A percentile compares a stretch with the other conserved stretches of the same genome.
These are phyloP conservation scores for Rhinogobius similis DNA, from an alignment of 2,113 vertebrate species.

Conservation along the genomic window DNA sequence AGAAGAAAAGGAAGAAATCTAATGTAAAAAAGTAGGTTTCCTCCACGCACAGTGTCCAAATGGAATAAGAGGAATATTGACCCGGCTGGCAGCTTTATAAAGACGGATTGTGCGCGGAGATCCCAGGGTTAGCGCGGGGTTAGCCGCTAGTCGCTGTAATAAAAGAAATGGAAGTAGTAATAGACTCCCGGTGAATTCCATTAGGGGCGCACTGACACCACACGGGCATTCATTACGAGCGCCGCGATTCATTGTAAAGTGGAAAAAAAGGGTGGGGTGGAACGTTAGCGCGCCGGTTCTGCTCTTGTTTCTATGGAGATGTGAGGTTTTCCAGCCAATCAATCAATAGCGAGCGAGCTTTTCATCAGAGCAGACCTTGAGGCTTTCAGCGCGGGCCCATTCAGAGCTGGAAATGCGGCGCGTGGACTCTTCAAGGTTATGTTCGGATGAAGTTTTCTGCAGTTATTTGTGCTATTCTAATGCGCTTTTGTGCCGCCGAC, in stretches of 20 bases:
- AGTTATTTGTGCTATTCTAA: slow-evolving; percentile 29
- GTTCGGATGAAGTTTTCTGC: slow-evolving; percentile 27
- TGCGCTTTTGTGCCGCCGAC: slow-evolving; percentile 25
- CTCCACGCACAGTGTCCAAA: slow-evolving; percentile 45
- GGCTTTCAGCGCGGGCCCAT: slow-evolving; percentile 53
- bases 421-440: slow-evolving; percentile 50
- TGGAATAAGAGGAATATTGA: slow-evolving; percentile 64
- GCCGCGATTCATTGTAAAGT: slow-evolving; percentile 69
- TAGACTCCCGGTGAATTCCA: slow-evolving; percentile 75
- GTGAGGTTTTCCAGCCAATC: slow-evolving; percentile 69
- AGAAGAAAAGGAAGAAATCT: slow-evolving; percentile 21
- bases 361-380: slow-evolving; percentile 73
- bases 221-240: slow-evolving; percentile 72
- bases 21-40: slow-evolving; percentile 41
- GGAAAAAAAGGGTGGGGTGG: slow-evolving; percentile 56
- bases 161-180: slow-evolving; percentile 78
- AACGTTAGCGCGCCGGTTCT: too few species aligned
- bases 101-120: slow-evolving; percentile 70
- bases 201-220: slow-evolving; percentile 73
- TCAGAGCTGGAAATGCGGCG: slow-evolving; percentile 53
- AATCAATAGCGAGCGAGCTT: slow-evolving; percentile 63
- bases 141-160: slow-evolving; percentile 69
- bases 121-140: slow-evolving; percentile 63
- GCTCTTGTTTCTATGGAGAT: slow-evolving; percentile 74
- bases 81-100: slow-evolving; percentile 71